Evolutionary conservation across 2,797 vertebrate species (phyloP).

Genomic region (Anguilla pacifica): DNA sequence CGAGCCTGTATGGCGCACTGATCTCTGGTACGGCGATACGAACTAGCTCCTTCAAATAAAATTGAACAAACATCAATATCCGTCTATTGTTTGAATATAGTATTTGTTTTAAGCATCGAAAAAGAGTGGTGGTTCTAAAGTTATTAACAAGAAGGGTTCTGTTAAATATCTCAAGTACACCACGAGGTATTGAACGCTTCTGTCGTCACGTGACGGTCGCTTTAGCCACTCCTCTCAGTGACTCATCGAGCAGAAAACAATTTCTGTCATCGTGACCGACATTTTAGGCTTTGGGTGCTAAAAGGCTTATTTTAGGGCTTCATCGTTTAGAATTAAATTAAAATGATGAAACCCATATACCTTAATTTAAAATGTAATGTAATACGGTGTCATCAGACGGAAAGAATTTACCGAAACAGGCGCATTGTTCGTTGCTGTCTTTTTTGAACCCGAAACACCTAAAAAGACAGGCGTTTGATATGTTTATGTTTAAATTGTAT

Average conservation of each 20-base stretch:
- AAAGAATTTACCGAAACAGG: neutral
- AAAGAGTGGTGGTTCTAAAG: neutral
- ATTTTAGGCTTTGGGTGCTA: slow-evolving; percentile 1
- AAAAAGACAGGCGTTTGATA: neutral
- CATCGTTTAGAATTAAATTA: neutral
- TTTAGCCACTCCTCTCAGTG: slow-evolving; percentile 24
- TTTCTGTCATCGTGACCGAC: slow-evolving; percentile 24
- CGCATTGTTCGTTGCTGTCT: neutral
- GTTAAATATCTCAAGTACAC: neutral
- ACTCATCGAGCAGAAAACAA: slow-evolving; percentile 28
- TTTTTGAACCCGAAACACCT: neutral
- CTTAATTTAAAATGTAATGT: neutral
- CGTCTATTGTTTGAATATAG: neutral
- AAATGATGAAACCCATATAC: too few relatives aligned
- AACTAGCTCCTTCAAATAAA: neutral
- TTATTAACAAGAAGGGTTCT: neutral
- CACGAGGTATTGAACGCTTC: slow-evolving; percentile 26
- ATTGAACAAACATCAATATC: neutral
- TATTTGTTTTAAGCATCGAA: neutral
- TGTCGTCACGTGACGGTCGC: slow-evolving; percentile 31
- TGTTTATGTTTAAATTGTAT: neutral
- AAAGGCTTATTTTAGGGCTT: neutral
- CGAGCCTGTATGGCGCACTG: slow-evolving; percentile 25
- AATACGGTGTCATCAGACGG: neutral
- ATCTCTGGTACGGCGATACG: slow-evolving; percentile 13